Base-by-base conservation (phyloP, 2,113 vertebrate genomes). In the Gavia stellata region DNA sequence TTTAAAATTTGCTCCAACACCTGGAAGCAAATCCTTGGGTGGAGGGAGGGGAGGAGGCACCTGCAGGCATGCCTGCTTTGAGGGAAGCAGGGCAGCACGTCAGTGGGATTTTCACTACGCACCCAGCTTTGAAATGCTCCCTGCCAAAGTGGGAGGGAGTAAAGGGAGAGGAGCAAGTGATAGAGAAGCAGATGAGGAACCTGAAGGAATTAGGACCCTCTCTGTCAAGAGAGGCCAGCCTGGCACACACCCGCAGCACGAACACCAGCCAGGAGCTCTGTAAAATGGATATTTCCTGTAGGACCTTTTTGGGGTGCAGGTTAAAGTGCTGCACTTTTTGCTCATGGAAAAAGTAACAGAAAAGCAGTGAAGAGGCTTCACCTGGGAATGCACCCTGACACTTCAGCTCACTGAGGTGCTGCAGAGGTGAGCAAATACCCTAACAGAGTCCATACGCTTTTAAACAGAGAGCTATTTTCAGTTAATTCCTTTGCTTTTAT, bases 111-210 rank as follows among this genome's bases (percentile, higher is more conserved):
- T 58, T 62, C 42, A 8, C 33, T 34, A 5, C 4, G 3, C 26
- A 28, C 6, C 10, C 73, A 49, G 10, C 59, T 73, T 47, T 65
- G 33, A 68, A 81, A 19, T 5, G 7, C 10, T 59, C 18, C 29
- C 29, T 68, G 45, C 15, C 68, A 34, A 74, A 92, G 20, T 0
- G 0, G 79, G 47, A 25, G 47, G 0, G 1, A 53, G 28, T 14
- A 33, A 72, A 94, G 40, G 80, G 40, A 71, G 31, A 92, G 49
- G n/a, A 85, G 49, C 7, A 49, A 59, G 56, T 10, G 49, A 23
- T 24, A 45, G 58, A 62, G 71, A 11, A 61, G 31, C 42, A 75
- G 67, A 2, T 17, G 45, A 91, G 33, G 38, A 67, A 28, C 11
- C 9, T 40, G n/a, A 34, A 86, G 25, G 71, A 44, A 36, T 7